Conservation (phyloP, 2,113 vertebrate species). For the Gila orcuttii region DNA sequence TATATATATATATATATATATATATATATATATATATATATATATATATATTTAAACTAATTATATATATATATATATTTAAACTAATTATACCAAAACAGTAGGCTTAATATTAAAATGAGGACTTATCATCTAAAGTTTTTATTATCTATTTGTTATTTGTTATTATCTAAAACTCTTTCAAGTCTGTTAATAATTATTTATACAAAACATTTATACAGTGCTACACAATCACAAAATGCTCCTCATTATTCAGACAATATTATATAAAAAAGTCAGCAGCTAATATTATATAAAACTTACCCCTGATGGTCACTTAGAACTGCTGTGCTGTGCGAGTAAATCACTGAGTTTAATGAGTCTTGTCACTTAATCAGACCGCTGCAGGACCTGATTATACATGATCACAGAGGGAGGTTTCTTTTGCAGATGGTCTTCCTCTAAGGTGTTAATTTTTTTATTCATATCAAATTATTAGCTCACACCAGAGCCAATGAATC, state of each 20-base stretch:
- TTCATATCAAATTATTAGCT: too few species aligned
- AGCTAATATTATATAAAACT: conserved; percentile 9
- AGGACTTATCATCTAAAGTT: conserved; percentile 1
- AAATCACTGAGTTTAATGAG: not conserved
- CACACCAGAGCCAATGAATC: too few species aligned
- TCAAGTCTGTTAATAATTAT: too few species aligned
- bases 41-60: too few species aligned
- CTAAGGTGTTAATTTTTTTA: too few species aligned
- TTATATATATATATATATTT: too few species aligned
- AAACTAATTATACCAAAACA: not conserved
- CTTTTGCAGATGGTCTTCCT: not conserved
- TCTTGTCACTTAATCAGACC: not conserved
- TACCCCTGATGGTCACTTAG: conserved; percentile 49
- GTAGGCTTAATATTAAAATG: not conserved
- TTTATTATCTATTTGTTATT: conserved; percentile 55
- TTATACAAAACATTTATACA: not conserved
- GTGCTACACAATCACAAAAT: not conserved
- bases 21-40: too few species aligned
- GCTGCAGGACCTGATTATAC: not conserved
- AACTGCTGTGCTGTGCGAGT: not conserved
- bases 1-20: too few species aligned
- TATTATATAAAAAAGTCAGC: not conserved
- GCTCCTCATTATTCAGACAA: not conserved
- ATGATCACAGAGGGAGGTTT: not conserved
- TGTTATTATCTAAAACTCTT: not conserved